Percentiles rank a stretch among this genome's conserved stretches.
Evolutionary conservation across 2,797 vertebrate genomes (phyloP).

Genomic region (Nannoperca australis): DNA sequence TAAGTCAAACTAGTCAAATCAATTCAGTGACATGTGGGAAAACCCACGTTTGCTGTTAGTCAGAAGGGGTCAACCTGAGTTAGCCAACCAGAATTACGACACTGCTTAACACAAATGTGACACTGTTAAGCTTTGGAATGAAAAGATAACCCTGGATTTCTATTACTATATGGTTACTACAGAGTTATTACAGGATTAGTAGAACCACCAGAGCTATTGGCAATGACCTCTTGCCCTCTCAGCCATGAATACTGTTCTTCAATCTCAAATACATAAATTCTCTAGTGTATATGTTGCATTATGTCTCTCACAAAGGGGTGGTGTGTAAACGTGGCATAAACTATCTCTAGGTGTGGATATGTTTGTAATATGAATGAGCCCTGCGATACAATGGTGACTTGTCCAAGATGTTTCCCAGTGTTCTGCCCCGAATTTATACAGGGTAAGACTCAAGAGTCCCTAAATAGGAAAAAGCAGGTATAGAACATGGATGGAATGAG

Average conservation of each 20-base stretch:
- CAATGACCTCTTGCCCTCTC: neutral
- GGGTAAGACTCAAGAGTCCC: neutral
- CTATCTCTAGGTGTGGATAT: neutral
- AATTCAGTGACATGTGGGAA: neutral
- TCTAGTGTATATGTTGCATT: neutral
- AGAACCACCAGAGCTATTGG: neutral
- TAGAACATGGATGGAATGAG: conserved; percentile 1
- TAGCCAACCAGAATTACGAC: neutral
- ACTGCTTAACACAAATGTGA: neutral
- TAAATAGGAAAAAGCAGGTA: conserved; percentile 2
- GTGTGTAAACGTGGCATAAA: neutral
- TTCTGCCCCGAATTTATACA: neutral
- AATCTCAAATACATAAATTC: neutral
- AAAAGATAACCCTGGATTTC: neutral
- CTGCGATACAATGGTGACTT: neutral
- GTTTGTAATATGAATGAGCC: neutral
- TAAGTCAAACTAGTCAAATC: neutral
- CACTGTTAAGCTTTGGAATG: neutral
- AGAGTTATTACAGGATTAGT: neutral
- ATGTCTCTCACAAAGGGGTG: neutral
- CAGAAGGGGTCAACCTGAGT: neutral
- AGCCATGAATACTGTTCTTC: neutral
- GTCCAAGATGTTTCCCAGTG: neutral
- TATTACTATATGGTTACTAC: neutral
- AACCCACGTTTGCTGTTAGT: neutral